phyloP scores from a whole-genome alignment of 2,888 invertebrate species.

The Athalia rosae region DNA sequence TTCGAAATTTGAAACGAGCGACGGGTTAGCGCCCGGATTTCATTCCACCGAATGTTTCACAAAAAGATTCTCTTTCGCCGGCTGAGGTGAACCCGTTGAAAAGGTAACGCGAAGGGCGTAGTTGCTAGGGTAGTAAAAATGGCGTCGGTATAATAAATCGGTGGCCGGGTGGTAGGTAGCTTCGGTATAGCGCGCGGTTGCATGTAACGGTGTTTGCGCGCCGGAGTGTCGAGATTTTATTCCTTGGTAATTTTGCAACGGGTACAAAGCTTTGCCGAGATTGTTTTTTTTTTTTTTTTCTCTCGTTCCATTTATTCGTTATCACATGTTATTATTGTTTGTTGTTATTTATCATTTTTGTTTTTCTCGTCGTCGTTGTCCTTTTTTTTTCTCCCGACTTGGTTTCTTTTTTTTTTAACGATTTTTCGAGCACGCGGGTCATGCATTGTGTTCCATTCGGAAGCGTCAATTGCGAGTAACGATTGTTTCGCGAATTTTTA shows the following conservation, averaged over 20 bases:
- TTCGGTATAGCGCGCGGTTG: too few relatives aligned
- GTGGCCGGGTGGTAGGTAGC: too few relatives aligned
- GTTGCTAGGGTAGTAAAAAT: background rate
- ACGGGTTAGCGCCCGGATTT: background rate
- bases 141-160: too few relatives aligned
- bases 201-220: too few relatives aligned
- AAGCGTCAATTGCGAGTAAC: slow-evolving; percentile 35
- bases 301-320: too few relatives aligned
- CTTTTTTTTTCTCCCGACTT: background rate
- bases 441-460: slow-evolving; percentile 21
- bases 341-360: background rate
- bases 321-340: too few relatives aligned
- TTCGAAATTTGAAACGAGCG: background rate
- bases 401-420: background rate
- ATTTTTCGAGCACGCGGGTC: background rate
- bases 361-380: too few relatives aligned
- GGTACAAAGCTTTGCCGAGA: too few relatives aligned
- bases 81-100: background rate
- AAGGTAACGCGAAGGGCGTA: background rate
- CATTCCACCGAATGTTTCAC: background rate
- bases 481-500: slow-evolving; percentile 42
- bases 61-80: background rate
- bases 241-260: too few relatives aligned
- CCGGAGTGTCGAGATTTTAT: too few relatives aligned
- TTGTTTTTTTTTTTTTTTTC: too few relatives aligned